phyloP scores from a whole-genome alignment of 2,113 vertebrate genomes.

The Bos indicus region DNA sequence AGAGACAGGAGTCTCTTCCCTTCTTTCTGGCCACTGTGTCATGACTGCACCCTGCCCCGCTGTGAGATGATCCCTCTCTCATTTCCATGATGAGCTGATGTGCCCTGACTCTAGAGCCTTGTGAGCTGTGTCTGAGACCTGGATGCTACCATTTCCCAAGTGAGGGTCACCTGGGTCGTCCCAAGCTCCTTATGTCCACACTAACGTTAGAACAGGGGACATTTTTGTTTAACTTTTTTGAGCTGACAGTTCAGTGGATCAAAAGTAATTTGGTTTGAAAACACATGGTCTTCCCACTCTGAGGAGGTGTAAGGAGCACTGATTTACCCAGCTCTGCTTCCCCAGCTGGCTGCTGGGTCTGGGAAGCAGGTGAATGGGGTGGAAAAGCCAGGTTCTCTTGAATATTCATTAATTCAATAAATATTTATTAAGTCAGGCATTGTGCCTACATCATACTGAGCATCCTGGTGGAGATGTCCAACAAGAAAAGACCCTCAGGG shows the following conservation, averaged over 20 bases:
- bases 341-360: neutral
- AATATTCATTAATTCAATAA: neutral
- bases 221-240: conserved; percentile 8
- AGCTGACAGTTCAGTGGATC: neutral
- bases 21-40: neutral
- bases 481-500: neutral
- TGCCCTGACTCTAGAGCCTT: neutral
- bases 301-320: neutral
- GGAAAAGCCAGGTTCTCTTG: neutral
- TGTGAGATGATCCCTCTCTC: neutral
- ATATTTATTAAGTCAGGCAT: neutral
- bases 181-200: neutral
- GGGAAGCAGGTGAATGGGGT: neutral
- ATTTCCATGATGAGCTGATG: neutral
- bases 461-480: neutral
- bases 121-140: neutral
- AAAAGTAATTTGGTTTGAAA: conserved; percentile 46
- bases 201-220: neutral
- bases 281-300: neutral
- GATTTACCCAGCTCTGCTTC: neutral
- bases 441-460: no score
- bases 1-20: neutral
- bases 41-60: neutral
- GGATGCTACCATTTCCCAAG: neutral
- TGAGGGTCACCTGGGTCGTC: neutral